These are phyloP conservation scores for Pogona vitticeps DNA, from an alignment of 2,113 vertebrate genomes.

Conservation along the genomic window DNA sequence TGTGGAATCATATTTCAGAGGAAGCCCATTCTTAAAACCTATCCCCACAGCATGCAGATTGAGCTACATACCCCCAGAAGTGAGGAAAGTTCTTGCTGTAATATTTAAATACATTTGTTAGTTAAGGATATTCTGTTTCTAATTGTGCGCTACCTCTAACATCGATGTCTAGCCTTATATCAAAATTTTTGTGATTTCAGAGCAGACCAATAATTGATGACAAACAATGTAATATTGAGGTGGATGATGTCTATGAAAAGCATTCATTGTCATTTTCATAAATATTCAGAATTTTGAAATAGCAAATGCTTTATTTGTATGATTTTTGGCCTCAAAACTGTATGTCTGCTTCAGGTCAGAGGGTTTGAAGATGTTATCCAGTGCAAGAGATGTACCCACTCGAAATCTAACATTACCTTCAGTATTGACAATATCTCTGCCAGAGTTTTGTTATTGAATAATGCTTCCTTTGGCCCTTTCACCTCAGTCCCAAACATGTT, in stretches of 20 bases:
- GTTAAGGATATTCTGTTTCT: neutral
- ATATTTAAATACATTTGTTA: too few relatives aligned
- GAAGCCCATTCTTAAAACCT: too few relatives aligned
- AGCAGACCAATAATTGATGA: neutral
- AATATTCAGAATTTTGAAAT: neutral
- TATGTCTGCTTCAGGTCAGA: neutral
- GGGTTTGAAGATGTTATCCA: neutral
- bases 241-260: neutral
- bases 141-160: neutral
- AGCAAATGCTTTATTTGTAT: neutral
- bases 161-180: neutral
- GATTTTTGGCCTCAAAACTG: neutral
- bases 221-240: neutral
- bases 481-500: too few relatives aligned
- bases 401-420: neutral
- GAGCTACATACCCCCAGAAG: too few relatives aligned
- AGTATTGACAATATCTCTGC: neutral
- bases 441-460: too few relatives aligned
- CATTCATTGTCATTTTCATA: neutral
- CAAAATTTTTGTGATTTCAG: neutral
- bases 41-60: too few relatives aligned
- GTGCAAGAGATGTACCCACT: neutral
- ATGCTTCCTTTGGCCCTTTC: too few relatives aligned
- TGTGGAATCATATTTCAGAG: too few relatives aligned
- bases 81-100: too few relatives aligned